Base-by-base conservation (phyloP, 2,113 vertebrate species). In the Chaetorhynchus papuensis region DNA sequence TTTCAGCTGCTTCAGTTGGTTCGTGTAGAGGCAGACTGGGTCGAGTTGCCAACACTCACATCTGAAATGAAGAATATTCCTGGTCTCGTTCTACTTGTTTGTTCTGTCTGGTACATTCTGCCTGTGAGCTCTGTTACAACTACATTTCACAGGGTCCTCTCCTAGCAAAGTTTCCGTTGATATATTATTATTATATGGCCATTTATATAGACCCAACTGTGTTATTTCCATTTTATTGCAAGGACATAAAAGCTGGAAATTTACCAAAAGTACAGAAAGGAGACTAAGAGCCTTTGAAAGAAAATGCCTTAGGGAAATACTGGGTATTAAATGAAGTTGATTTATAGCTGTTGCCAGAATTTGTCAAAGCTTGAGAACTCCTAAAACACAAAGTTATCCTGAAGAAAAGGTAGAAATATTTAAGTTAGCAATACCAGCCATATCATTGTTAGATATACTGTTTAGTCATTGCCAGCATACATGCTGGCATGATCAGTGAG, bases 191-290 rank as follows among this genome's bases (percentile, higher is more conserved):
- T 88, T 96, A 90, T 88, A 79, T 82, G 65, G 69, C 64, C 90
- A 93, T 90, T 97, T 96, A 92, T 94, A 83, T 86, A 89, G 88
- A 94, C 90, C 28, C 47, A 95, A 94, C 83, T 83, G 80, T 95
- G 72, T 93, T 94, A 93, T 94, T 96, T 97, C 94, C 88, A 95
- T 96, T 96, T 97, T 96, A 96, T 87, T 85, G 47, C 83, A 90
- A 83, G 93, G 92, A 92, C 93, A 93, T 96, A 95, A 92, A 92
- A 93, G 26, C 85, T 96, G 96, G 93, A 96, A 90, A 71, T 75
- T 52, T 93, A 95, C 90, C 85, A 95, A 86, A 86, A 81, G 69
- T 68, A 90, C 65, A 81, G 83, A 97, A 93, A 90, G 64, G 27
- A 94, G 49, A 49, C 94, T 89, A 94, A 87, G 83, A 93, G 65